Evolutionary conservation across 2,888 invertebrate genomes (phyloP), one percentile per base, ranked within the genome.

Genomic region (Ypsolopha sequella): DNA sequence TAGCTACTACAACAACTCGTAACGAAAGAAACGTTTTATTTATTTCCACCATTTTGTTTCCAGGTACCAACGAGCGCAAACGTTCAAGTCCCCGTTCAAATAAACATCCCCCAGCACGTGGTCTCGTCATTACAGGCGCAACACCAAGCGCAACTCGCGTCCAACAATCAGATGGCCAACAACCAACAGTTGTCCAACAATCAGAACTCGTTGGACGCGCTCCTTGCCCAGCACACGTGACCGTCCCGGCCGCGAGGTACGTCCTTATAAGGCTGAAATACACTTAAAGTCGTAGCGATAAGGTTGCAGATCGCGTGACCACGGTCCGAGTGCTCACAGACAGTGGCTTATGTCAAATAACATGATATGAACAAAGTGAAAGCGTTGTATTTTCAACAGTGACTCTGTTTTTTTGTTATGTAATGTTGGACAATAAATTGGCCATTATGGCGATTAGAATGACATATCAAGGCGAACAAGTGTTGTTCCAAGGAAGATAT

Each of bases 51-150:
- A n/a, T 34, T 51, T 50, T 51, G 39, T 36, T 51, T 44, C 33
- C 34, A 90, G 90, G 89, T 90, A 52, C 89, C 90, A n/a, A 88
- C 89, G 24, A 88, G 89, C 55, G 65, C 72, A 10, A 89, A 88
- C 71, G 81, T 88, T 56, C 89, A 89, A 56, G 82, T 89, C 54
- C 91, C 91, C 1, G 89, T 91, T 13, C 91, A 91, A 71, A 91
- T 91, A 60, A 90, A 89, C 80, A 89, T 91, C 65, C 91, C 91
- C 10, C 89, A 88, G 58, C 87, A 87, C 69, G 74, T 87, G 60
- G 76, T 85, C 58, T 58, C 81, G 24, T 80, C 85, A 1, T 70
- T 82, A 41, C 67, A 72, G 41, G 70, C 62, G 41, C 56, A 58
- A 6, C 48, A 50, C 50, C 55, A 60, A 8, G 55, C 60, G 49